Evolutionary conservation across 2,888 invertebrate species (phyloP).

Genomic region (Parnassius smintheus): DNA sequence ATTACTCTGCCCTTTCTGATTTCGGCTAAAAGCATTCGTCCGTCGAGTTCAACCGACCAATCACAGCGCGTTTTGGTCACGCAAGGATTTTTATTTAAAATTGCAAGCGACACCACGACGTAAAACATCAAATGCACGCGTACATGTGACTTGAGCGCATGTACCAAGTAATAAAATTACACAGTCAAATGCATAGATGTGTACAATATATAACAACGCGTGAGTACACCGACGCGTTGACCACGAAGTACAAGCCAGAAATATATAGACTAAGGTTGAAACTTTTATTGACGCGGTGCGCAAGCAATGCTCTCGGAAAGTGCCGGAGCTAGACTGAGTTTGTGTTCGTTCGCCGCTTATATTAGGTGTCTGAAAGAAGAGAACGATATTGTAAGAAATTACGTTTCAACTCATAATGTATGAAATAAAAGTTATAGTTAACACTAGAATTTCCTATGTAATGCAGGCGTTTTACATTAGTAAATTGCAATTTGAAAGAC

Average conservation of each 20-base stretch:
- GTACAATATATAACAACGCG: constrained; percentile 17
- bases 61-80: constrained; percentile 21
- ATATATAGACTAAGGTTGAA: constrained; percentile 27
- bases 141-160: not conserved
- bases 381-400: not conserved
- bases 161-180: not conserved
- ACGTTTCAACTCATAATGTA: too few species aligned
- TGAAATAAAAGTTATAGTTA: too few species aligned
- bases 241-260: constrained; percentile 47
- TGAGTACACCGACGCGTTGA: constrained; percentile 28
- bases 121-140: constrained; percentile 1
- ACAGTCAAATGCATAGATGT: constrained; percentile 14
- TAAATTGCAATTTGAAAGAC: too few species aligned
- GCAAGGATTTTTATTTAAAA: constrained; percentile 7
- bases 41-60: constrained; percentile 19
- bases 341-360: constrained; percentile 24
- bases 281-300: constrained; percentile 29
- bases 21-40: constrained; percentile 16
- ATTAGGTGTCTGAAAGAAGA: not conserved
- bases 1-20: constrained; percentile 28
- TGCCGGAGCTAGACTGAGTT: constrained; percentile 22
- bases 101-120: constrained; percentile 19
- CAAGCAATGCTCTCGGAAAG: constrained; percentile 33
- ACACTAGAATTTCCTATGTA: too few species aligned
- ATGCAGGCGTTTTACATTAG: too few species aligned